Percentiles rank a stretch among this genome's conserved stretches.
Evolutionary conservation across 2,888 invertebrate genomes (phyloP).

Genomic region (Habrosyne pyritoides): DNA sequence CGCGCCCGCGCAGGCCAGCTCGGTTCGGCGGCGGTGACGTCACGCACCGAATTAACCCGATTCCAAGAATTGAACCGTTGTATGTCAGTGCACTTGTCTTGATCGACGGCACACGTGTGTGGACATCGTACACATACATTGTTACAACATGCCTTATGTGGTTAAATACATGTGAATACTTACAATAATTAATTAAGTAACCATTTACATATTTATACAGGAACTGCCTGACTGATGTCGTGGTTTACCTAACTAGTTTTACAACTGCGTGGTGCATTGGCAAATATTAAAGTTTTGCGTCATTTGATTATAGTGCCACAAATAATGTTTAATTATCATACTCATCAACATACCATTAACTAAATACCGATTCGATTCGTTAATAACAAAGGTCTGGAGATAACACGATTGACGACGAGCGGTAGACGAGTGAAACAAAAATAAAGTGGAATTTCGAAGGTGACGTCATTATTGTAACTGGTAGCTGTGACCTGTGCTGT

Average conservation of each 20-base stretch:
- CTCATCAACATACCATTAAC: neutral
- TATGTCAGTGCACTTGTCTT: conserved; percentile 75
- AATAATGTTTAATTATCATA: neutral
- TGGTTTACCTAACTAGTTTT: neutral
- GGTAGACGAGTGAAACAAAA: neutral
- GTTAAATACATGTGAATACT: neutral
- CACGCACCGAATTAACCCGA: conserved; percentile 75
- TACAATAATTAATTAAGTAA: neutral
- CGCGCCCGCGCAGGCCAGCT: conserved; percentile 38
- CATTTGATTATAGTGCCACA: neutral
- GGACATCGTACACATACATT: conserved; percentile 51
- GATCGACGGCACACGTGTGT: conserved; percentile 65
- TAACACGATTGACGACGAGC: neutral
- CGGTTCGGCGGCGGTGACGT: conserved; percentile 58
- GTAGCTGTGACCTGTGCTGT: conserved; percentile 5
- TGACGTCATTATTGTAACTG: conserved; percentile 5
- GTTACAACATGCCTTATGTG: conserved; percentile 20
- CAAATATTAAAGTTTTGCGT: neutral
- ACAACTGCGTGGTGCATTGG: neutral
- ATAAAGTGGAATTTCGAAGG: conserved; percentile 3
- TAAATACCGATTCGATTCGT: neutral
- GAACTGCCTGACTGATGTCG: neutral
- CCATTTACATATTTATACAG: neutral
- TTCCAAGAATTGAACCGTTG: conserved; percentile 73
- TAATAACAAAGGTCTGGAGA: neutral